Percentiles rank a stretch among this genome's conserved stretches.
Evolutionary conservation across 2,888 invertebrate genomes (phyloP).

Genomic region (Geotrupes spiniger): DNA sequence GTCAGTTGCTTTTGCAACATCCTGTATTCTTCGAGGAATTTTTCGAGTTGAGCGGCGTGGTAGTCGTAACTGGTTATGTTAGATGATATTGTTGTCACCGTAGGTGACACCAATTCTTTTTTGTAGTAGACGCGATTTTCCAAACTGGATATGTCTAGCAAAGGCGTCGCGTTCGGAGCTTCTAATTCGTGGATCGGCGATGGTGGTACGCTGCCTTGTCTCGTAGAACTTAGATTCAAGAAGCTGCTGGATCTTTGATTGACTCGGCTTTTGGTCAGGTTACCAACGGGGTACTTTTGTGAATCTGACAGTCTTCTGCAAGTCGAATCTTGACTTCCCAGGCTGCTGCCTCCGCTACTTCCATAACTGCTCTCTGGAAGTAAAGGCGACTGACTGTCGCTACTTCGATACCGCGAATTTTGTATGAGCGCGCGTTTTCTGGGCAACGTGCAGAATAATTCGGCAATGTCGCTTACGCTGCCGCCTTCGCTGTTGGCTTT

Average conservation of each 20-base stretch:
- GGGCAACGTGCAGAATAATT: constrained; percentile 67
- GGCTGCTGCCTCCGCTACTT: constrained; percentile 65
- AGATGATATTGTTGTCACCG: constrained; percentile 29
- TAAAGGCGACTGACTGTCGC: constrained; percentile 74
- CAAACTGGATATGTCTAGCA: constrained; percentile 60
- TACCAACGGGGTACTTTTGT: constrained; percentile 35
- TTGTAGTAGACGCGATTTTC: constrained; percentile 44
- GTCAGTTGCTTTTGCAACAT: constrained; percentile 74
- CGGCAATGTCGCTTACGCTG: constrained; percentile 45
- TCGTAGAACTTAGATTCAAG: constrained; percentile 62
- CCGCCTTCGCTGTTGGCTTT: constrained; percentile 47
- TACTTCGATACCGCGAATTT: constrained; percentile 44
- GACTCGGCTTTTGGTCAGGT: constrained; percentile 35
- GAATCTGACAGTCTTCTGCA: constrained; percentile 55
- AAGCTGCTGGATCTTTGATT: constrained; percentile 65
- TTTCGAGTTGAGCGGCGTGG: constrained; percentile 74
- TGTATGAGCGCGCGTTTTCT: constrained; percentile 40
- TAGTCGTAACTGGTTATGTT: constrained; percentile 66
- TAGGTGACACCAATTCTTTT: constrained; percentile 25
- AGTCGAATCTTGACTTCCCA: constrained; percentile 49
- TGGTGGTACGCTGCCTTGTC: constrained; percentile 62
- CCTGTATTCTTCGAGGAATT: constrained; percentile 76
- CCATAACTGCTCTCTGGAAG: constrained; percentile 69
- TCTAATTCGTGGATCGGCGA: constrained; percentile 57
- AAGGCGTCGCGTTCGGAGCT: constrained; percentile 56